phyloP scores from a whole-genome alignment of 2,113 vertebrate species.

The Oncorhynchus clarkii region DNA sequence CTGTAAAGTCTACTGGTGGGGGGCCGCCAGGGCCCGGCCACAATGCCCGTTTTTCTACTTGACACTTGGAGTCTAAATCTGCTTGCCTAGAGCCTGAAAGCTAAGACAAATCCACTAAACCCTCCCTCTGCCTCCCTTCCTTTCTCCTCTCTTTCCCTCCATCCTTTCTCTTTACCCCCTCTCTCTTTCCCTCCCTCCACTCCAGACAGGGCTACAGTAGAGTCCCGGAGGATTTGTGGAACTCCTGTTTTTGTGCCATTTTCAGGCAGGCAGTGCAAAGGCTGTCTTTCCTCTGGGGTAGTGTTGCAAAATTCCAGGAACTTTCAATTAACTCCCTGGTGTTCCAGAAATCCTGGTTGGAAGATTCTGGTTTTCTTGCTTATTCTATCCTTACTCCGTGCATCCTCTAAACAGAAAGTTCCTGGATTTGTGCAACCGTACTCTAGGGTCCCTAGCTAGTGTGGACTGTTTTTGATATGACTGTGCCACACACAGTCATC shows the following conservation, averaged over 20 bases:
- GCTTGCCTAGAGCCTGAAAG: conserved; percentile 64
- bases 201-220: conserved; percentile 31
- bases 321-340: no score
- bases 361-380: no score
- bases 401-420: no score
- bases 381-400: no score
- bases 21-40: conserved; percentile 49
- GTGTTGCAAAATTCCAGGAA: no score
- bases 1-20: conserved; percentile 74
- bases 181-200: neutral
- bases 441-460: conserved; percentile 46
- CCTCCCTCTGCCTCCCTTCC: conserved; percentile 8
- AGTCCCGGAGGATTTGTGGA: conserved; percentile 51
- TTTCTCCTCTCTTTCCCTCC: conserved; percentile 18
- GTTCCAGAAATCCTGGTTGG: no score
- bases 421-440: no score
- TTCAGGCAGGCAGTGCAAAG: conserved; percentile 44
- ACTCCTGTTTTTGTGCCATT: conserved; percentile 48
- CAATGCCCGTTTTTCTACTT: conserved; percentile 76
- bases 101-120: conserved; percentile 56
- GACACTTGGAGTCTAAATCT: conserved; percentile 74
- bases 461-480: conserved; percentile 60
- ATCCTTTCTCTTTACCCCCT: conserved; percentile 21
- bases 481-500: conserved; percentile 60
- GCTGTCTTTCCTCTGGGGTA: conserved; percentile 17